Evolutionary conservation across 2,797 vertebrate genomes (phyloP).

Genomic region (Tympanoctomys barrerae): DNA sequence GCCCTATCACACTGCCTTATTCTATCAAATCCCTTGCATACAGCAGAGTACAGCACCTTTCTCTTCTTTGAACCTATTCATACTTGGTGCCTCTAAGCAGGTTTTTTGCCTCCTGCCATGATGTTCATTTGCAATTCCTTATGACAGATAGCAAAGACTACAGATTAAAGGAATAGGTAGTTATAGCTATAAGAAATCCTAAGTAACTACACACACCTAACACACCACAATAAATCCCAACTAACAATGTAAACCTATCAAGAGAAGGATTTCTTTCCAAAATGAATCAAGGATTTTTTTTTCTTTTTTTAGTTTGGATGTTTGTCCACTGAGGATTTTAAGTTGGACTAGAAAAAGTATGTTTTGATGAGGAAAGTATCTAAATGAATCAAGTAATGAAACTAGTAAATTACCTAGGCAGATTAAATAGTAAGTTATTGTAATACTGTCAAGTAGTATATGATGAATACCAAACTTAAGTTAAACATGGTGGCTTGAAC

Average conservation of each 20-base stretch:
- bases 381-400: slow-evolving; percentile 7
- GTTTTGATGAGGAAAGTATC: background rate
- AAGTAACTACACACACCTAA: background rate
- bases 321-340: background rate
- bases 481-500: background rate
- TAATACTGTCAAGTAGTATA: background rate
- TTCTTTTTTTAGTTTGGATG: background rate
- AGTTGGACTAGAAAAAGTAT: background rate
- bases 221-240: background rate
- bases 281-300: background rate
- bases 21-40: background rate
- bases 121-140: background rate
- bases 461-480: background rate
- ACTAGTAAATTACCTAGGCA: background rate
- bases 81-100: background rate
- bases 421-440: background rate
- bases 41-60: background rate
- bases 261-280: background rate
- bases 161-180: background rate
- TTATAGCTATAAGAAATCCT: background rate
- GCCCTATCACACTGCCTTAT: background rate
- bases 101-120: background rate
- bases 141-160: background rate
- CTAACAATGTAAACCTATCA: background rate
- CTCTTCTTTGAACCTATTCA: background rate